Conservation (phyloP, 2,888 invertebrate species). For the Dryococelus australis region DNA sequence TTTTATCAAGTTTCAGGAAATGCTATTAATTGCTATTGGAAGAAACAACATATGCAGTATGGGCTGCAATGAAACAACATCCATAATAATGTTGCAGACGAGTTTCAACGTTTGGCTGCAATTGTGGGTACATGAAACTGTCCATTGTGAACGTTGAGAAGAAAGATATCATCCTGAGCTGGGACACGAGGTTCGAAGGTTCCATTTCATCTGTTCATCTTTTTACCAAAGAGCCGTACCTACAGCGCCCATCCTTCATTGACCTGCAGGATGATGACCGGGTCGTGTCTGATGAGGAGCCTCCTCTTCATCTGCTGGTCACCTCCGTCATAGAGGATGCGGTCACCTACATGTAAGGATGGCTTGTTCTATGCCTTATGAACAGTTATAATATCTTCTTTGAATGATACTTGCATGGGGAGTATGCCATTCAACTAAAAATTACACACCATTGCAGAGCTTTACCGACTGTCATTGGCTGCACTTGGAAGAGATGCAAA, state of each 20-base stretch:
- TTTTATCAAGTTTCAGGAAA: no score
- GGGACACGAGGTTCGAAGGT: conserved; percentile 63
- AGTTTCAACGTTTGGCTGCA: conserved; percentile 66
- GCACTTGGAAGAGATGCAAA: no score
- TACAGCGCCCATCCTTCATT: conserved; percentile 50
- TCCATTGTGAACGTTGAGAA: conserved; percentile 61
- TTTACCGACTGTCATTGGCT: no score
- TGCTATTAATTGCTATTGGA: no score
- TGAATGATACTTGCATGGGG: neutral
- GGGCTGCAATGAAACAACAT: no score
- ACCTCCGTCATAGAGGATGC: conserved; percentile 65
- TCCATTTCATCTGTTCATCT: conserved; percentile 65
- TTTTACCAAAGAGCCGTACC: conserved; percentile 54
- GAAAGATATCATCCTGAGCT: conserved; percentile 60
- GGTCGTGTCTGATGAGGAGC: conserved; percentile 46
- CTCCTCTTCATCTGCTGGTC: conserved; percentile 64
- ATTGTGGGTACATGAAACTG: conserved; percentile 67
- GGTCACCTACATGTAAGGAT: conserved; percentile 65
- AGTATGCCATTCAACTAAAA: no score
- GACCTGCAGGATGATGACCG: neutral
- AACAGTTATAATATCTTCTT: neutral
- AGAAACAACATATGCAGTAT: no score
- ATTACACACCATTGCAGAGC: no score
- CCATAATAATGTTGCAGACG: conserved; percentile 56
- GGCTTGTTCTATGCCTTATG: no score